Percentiles rank a stretch among this genome's conserved stretches.
Conservation (phyloP, 2,113 vertebrate species). For the Charina bottae region DNA sequence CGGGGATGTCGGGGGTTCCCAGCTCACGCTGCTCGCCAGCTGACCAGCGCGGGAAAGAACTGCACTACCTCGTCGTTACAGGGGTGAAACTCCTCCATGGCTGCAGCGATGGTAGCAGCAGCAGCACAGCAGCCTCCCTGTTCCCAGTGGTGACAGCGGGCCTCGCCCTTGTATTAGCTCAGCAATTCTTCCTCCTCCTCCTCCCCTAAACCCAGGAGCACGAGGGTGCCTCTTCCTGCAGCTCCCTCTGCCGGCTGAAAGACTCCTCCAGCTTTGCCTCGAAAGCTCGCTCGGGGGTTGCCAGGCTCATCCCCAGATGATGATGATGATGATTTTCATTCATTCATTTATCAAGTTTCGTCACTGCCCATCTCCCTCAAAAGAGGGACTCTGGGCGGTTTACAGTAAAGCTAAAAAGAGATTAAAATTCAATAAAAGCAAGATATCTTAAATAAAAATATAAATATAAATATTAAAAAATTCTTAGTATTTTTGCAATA, state of each 20-base stretch:
- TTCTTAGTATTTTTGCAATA: not conserved
- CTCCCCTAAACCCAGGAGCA: not conserved
- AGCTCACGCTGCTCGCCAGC: rapidly evolving
- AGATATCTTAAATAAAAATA: too few relatives aligned
- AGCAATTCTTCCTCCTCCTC: not conserved
- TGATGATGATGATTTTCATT: too few relatives aligned
- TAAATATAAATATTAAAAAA: too few relatives aligned
- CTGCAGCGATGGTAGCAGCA: slow-evolving; percentile 38
- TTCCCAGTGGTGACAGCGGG: not conserved
- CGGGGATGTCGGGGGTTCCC: rapidly evolving
- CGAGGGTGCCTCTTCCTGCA: not conserved
- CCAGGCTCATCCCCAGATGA: not conserved
- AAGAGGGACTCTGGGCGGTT: too few relatives aligned
- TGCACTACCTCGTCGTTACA: slow-evolving; percentile 75
- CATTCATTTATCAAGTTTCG: too few relatives aligned
- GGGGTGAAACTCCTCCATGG: slow-evolving; percentile 74
- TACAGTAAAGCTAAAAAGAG: too few relatives aligned
- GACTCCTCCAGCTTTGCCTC: not conserved
- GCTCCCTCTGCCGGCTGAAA: not conserved
- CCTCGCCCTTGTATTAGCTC: not conserved
- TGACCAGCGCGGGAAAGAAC: not conserved
- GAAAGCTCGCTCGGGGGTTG: not conserved
- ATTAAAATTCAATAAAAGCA: too few relatives aligned
- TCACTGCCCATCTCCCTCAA: too few relatives aligned
- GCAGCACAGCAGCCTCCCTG: slow-evolving; percentile 28